A percentile compares a stretch with the other conserved stretches of the same genome.
Evolutionary conservation across 2,888 invertebrate species (phyloP).

Genomic region (Athalia circularis): DNA sequence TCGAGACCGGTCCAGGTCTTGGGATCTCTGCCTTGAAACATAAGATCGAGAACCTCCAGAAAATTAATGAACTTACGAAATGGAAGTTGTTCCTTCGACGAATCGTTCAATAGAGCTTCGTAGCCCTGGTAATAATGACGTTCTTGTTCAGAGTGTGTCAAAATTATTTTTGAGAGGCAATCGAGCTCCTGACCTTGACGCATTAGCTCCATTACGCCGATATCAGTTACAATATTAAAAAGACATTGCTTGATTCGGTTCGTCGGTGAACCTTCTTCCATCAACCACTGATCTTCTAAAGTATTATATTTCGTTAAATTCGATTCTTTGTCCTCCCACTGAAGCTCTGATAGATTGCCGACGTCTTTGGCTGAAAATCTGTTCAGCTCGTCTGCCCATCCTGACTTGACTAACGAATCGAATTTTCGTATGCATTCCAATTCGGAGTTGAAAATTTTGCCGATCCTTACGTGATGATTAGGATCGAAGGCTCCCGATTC

Average conservation of each 20-base stretch:
- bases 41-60: conserved; percentile 14
- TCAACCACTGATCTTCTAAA: conserved; percentile 23
- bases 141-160: not conserved
- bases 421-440: conserved; percentile 26
- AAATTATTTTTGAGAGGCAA: not conserved
- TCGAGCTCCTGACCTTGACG: not conserved
- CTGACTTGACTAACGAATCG: not conserved
- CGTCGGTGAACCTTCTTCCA: conserved; percentile 25
- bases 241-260: conserved; percentile 1
- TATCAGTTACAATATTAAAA: not conserved
- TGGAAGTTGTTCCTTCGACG: conserved; percentile 26
- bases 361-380: conserved; percentile 6
- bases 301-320: conserved; percentile 16
- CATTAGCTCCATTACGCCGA: not conserved
- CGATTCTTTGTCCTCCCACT: conserved; percentile 25
- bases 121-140: not conserved
- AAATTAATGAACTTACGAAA: conserved; percentile 33
- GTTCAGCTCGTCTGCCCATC: conserved; percentile 18
- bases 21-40: conserved; percentile 22
- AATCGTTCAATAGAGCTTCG: conserved; percentile 1
- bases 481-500: not conserved
- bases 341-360: not conserved
- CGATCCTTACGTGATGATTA: conserved; percentile 1
- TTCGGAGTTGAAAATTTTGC: not conserved
- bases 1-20: conserved; percentile 15